These are phyloP conservation scores for Anhinga anhinga DNA, from an alignment of 2,113 vertebrate genomes.

Conservation along the genomic window DNA sequence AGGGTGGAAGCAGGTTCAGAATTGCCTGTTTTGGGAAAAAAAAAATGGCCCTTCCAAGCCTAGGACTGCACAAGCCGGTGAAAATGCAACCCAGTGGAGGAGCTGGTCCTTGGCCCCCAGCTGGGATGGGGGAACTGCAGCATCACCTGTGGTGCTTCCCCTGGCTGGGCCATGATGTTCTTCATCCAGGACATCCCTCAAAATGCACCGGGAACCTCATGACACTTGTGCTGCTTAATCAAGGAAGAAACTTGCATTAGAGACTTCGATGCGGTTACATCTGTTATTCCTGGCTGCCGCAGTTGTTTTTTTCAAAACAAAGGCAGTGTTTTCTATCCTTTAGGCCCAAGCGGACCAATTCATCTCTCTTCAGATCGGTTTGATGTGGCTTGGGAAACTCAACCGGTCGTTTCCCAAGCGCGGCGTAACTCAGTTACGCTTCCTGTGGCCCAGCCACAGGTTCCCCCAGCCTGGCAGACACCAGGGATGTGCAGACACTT, in stretches of 20 bases:
- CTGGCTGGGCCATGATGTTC: background rate
- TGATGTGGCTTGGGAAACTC: conserved; percentile 56
- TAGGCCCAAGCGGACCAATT: conserved; percentile 8
- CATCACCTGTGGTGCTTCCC: background rate
- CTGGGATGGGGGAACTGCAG: background rate
- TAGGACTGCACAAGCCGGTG: background rate
- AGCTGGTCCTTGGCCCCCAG: fast-evolving
- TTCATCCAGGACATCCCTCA: background rate
- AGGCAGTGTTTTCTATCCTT: conserved; percentile 20
- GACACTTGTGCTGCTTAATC: background rate
- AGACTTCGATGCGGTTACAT: background rate
- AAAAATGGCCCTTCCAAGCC: background rate
- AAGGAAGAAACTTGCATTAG: background rate
- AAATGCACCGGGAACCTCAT: fast-evolving
- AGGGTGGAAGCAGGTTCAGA: background rate
- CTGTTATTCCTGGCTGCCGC: background rate
- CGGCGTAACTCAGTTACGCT: background rate
- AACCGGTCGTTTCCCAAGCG: background rate
- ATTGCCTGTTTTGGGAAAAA: background rate
- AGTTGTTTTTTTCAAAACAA: conserved; percentile 39
- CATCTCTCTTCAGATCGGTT: conserved; percentile 20
- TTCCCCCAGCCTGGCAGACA: background rate
- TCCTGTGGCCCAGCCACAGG: background rate
- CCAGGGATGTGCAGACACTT: background rate
- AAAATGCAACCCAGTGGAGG: background rate